Evolutionary conservation across 2,797 vertebrate species (phyloP), one percentile per base, ranked within the genome.

Genomic region (Huso huso): DNA sequence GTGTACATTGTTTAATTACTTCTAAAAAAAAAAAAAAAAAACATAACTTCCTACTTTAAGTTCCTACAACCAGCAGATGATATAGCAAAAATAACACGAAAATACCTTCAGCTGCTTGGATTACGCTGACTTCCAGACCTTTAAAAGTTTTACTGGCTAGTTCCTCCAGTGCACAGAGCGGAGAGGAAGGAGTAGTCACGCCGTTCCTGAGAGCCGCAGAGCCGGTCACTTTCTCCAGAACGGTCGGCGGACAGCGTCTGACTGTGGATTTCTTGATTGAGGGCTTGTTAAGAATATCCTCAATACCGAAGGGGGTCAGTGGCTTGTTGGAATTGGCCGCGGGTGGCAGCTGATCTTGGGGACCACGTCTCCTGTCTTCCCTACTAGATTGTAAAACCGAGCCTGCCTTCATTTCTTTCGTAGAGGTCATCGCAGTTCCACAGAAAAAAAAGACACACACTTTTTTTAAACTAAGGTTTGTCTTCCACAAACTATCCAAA

Each of bases 101-200:
- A 12, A 80, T 88, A 95, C 94, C 94, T 94, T 93, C 92, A 0
- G 90, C 88, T 7, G 91, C 90, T 76, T 92, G 92, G 70, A 91
- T 91, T 13, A 92, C 88, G 76, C 80, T 92, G 69, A 90, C 83
- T 84, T 94, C 93, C 72, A 91, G 88, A 67, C 93, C 91, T 68
- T 87, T 88, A 65, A 96, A 95, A 15, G 94, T 95, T 81, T 95
- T 95, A 82, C 92, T 95, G 58, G 95, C 91, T 78, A 96, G 83
- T 79, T 97, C 92, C 83, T 96, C 91, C 83, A 98, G 87, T 48
- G 95, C 94, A 80, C 93, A 94, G 77, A 96, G 89, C 72, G 95
- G 95, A 18, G 95, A 95, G 12, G 86, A 82, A 49, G 90, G 91
- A 48, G 88, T 86, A 72, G 74, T 88, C 75, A 91, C 84, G 62